Conservation (phyloP, 92 coral and sea anemone species). For the Isaurus tuberculatus region DNA sequence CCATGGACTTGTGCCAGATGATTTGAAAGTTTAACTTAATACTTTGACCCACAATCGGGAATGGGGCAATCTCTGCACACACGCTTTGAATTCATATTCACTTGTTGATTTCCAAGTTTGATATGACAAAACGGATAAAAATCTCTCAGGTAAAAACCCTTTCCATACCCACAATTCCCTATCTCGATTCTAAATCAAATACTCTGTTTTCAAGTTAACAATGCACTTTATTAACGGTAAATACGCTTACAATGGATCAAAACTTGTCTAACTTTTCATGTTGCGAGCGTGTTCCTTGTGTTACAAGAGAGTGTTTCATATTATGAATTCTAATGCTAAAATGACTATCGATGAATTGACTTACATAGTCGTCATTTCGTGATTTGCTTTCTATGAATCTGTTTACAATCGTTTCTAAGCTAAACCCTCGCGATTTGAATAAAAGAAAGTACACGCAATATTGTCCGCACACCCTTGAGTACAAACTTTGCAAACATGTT, state of each 20-base stretch:
- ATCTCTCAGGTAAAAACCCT: not conserved
- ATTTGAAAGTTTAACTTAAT: not conserved
- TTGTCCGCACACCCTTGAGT: too few species aligned
- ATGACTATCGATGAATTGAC: not conserved
- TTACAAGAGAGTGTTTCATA: not conserved
- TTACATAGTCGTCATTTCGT: not conserved
- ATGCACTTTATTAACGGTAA: constrained; percentile 13
- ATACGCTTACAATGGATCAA: constrained; percentile 19
- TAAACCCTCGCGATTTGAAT: too few species aligned
- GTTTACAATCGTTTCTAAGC: constrained; percentile 26
- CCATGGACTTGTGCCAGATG: too few species aligned
- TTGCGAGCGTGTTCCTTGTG: constrained; percentile 3
- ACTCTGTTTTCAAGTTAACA: not conserved
- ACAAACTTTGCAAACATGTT: too few species aligned
- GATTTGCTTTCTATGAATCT: not conserved
- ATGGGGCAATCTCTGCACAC: too few species aligned
- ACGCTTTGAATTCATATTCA: constrained; percentile 16
- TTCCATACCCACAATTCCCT: constrained; percentile 3
- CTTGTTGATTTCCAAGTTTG: not conserved
- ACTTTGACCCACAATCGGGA: not conserved
- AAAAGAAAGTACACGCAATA: too few species aligned
- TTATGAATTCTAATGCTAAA: not conserved
- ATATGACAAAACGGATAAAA: not conserved
- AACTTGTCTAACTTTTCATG: not conserved
- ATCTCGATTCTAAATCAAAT: not conserved